phyloP scores from a whole-genome alignment of 2,113 vertebrate species.

The Epinephelus moara region DNA sequence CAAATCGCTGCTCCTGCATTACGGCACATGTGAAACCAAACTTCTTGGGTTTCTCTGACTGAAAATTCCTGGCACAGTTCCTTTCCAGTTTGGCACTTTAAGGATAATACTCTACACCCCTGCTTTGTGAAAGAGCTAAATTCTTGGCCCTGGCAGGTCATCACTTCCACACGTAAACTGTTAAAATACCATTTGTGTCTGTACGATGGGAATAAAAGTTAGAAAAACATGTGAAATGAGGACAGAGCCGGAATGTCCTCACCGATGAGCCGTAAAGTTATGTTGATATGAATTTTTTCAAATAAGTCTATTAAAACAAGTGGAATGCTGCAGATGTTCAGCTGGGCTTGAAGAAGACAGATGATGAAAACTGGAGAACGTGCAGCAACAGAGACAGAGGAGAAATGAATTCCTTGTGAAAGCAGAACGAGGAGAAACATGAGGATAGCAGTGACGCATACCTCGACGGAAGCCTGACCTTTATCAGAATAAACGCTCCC shows the following conservation, averaged over 20 bases:
- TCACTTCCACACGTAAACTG: constrained; percentile 12
- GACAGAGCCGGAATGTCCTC: constrained; percentile 24
- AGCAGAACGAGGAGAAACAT: constrained; percentile 67
- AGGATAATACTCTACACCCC: constrained; percentile 28
- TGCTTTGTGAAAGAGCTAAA: constrained; percentile 13
- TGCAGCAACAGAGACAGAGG: constrained; percentile 27
- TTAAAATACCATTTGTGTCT: constrained; percentile 27
- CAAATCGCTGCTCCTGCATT: constrained; percentile 10
- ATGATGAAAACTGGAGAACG: constrained; percentile 28
- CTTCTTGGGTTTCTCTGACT: constrained; percentile 32
- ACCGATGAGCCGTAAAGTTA: constrained; percentile 42
- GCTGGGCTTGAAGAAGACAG: constrained; percentile 19
- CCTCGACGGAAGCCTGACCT: constrained; percentile 69
- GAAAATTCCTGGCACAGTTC: constrained; percentile 31
- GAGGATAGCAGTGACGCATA: constrained; percentile 75
- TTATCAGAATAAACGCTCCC: constrained; percentile 63
- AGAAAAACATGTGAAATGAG: constrained; percentile 10
- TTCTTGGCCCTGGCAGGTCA: constrained; percentile 23
- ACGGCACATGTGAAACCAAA: constrained; percentile 30
- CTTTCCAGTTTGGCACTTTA: constrained; percentile 33
- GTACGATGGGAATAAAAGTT: constrained; percentile 11
- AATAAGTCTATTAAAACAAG: constrained; percentile 57
- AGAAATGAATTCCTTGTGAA: constrained; percentile 71
- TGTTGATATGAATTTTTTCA: constrained; percentile 32
- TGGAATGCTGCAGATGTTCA: constrained; percentile 59